Evolutionary conservation across 2,113 vertebrate species (phyloP), one percentile per base, ranked within the genome.

Genomic region (Irena cyanogastra): DNA sequence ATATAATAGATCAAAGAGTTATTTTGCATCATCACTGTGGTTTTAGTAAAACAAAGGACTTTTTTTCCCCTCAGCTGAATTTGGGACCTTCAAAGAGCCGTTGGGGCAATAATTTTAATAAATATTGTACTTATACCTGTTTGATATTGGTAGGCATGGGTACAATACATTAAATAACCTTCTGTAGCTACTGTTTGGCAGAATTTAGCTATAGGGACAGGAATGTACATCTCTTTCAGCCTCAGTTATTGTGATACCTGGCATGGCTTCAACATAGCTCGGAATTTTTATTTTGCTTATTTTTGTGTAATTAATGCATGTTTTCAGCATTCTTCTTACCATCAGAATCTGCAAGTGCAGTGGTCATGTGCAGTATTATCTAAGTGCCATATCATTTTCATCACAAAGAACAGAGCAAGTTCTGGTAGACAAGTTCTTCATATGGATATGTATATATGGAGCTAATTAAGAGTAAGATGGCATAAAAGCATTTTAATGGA

Each of bases 1-100:
- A 90, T 66, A 86, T 94, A 96, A 95, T 96, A 94, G 95, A 91
- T 96, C 96, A 97, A 97, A 96, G 93, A 96, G 93, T 97, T 95
- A 92, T 89, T 97, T 97, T 97, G 85, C 61, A 84, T 94, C 37
- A 44, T 93, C 86, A 88, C 94, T 94, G 87, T 91, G 79, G 66
- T 86, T 96, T 97, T 71, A 78, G 63, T 93, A 96, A 97, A 97
- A 92, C 90, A 92, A 93, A 92, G 59, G 76, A 54, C 6, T 49
- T 39, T 23, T 72, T 23, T 90, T 45, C 30, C 63, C 23, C 39
- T 21, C 35, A 78, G 23, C 74, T 92, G 59, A 14, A 66, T 95
- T 59, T 64, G n/a, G 17, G 37, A 50, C 91, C 47, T 96, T 85
- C 63, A 69, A 83, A 79, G 26, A 35, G 72, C 61, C 16, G 10